Evolutionary conservation across 2,888 invertebrate species (phyloP).

Genomic region (Gari tellinella): DNA sequence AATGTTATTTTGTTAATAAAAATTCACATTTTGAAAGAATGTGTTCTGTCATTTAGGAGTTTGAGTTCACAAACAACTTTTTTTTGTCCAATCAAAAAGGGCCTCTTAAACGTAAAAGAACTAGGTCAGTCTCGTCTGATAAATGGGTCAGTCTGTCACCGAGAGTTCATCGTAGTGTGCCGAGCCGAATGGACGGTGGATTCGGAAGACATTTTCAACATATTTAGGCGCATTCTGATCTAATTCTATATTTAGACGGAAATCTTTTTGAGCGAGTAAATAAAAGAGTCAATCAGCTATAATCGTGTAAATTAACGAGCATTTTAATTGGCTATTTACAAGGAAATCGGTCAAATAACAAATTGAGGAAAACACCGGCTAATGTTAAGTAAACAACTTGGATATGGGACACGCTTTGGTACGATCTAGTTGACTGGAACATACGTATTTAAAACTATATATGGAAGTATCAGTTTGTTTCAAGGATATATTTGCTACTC

Average conservation of each 20-base stretch:
- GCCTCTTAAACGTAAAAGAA: conserved; percentile 14
- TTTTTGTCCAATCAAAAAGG: conserved; percentile 49
- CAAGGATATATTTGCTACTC: too few relatives aligned
- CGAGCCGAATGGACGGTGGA: conserved; percentile 39
- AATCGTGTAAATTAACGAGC: too few relatives aligned
- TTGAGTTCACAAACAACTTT: conserved; percentile 51
- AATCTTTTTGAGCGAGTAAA: too few relatives aligned
- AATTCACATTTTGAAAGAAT: neutral
- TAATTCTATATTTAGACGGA: neutral
- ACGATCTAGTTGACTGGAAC: too few relatives aligned
- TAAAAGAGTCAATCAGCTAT: too few relatives aligned
- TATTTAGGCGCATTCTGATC: conserved; percentile 7
- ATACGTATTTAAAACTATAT: too few relatives aligned
- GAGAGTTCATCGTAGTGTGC: conserved; percentile 65
- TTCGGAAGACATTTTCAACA: neutral
- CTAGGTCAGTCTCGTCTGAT: conserved; percentile 62
- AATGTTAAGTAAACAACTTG: conserved; percentile 2
- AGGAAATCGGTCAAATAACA: too few relatives aligned
- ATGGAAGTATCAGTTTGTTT: too few relatives aligned
- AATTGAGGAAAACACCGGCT: conserved; percentile 12
- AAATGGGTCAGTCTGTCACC: conserved; percentile 77
- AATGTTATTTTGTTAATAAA: neutral
- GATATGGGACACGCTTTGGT: neutral
- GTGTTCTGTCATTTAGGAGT: neutral
- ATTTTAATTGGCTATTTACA: too few relatives aligned